Conservation (phyloP, 2,113 vertebrate genomes). For the human region GRCh38 chr15:83803501-83804000, state of each 20-base stretch:
- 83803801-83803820: not conserved
- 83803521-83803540: not conserved
- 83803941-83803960: no score
- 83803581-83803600: not conserved
- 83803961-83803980: no score
- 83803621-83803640: not conserved
- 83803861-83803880: no score
- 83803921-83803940: no score
- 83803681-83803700: not conserved
- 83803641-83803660: not conserved
- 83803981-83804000: no score
- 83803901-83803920: no score
- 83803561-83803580: not conserved
- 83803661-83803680: not conserved
- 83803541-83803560: not conserved
- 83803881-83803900: no score
- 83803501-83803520: not conserved
- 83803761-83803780: not conserved
- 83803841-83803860: not conserved
- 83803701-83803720: not conserved
- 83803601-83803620: not conserved
- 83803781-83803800: not conserved
- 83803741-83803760: not conserved
- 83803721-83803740: not conserved
- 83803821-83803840: not conserved